Conservation (phyloP, 2,113 vertebrate species). For the Caranx melampygus region DNA sequence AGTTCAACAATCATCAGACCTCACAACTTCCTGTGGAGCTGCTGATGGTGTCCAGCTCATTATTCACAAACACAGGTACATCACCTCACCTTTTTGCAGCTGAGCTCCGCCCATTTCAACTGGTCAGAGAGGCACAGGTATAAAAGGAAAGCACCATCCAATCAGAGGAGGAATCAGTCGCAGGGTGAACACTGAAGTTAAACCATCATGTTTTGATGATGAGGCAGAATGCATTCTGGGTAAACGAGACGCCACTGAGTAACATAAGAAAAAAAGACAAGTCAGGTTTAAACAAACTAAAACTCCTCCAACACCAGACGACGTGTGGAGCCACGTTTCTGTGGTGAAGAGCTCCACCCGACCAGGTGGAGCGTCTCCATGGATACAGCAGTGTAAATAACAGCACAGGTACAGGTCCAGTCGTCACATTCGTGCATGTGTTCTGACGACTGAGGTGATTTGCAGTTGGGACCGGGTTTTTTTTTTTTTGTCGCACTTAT, state of each 20-base stretch:
- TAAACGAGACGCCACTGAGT: not conserved
- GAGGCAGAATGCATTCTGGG: not conserved
- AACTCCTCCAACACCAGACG: not conserved
- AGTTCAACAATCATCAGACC: too few species aligned
- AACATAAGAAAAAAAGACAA: not conserved
- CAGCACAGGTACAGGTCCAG: not conserved
- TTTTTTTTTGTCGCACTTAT: slow-evolving; percentile 1
- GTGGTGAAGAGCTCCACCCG: not conserved
- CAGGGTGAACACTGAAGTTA: too few species aligned
- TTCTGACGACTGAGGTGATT: not conserved
- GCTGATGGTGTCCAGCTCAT: too few species aligned
- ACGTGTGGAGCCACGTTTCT: not conserved
- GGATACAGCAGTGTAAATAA: not conserved
- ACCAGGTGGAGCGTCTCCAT: not conserved
- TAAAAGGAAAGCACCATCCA: not conserved
- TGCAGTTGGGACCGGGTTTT: slow-evolving; percentile 1
- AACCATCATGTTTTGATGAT: not conserved
- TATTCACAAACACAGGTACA: too few species aligned
- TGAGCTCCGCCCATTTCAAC: not conserved
- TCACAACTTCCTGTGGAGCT: too few species aligned
- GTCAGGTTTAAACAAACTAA: not conserved
- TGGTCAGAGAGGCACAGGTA: not conserved
- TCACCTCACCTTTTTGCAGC: not conserved
- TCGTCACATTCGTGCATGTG: slow-evolving; percentile 2
- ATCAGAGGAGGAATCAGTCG: too few species aligned